Conservation (phyloP, 2,888 invertebrate species). For the Exephanes ischioxanthus region DNA sequence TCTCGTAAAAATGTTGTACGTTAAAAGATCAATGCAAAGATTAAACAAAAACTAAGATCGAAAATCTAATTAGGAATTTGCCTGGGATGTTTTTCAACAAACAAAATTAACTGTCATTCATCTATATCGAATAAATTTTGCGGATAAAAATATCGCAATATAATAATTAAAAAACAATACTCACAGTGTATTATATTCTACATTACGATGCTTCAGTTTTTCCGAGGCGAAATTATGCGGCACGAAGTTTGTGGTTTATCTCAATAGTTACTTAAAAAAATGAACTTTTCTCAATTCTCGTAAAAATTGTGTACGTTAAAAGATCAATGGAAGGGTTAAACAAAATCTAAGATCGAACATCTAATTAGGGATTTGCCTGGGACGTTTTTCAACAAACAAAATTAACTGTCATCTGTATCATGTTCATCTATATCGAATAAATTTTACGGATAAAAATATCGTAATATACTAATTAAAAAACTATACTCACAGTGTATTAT, state of each 20-base stretch:
- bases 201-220: constrained; percentile 87
- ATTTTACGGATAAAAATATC: neutral
- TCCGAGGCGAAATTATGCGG: constrained; percentile 85
- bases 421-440: too few relatives aligned
- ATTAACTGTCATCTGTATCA: neutral
- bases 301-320: neutral
- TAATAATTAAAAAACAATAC: neutral
- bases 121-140: neutral
- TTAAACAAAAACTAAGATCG: too few relatives aligned
- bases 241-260: neutral
- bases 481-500: neutral
- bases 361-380: neutral
- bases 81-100: neutral
- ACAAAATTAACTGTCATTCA: neutral
- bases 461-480: neutral
- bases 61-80: neutral
- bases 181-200: neutral
- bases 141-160: neutral
- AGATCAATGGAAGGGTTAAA: neutral
- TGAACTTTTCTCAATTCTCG: neutral
- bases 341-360: too few relatives aligned
- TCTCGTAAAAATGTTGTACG: too few relatives aligned
- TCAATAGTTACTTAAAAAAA: neutral
- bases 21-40: too few relatives aligned
- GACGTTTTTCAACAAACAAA: neutral